A percentile compares a stretch with the other conserved stretches of the same genome.
These are phyloP conservation scores for Scytalopus superciliaris DNA, from an alignment of 2,113 vertebrate genomes.

Conservation along the genomic window DNA sequence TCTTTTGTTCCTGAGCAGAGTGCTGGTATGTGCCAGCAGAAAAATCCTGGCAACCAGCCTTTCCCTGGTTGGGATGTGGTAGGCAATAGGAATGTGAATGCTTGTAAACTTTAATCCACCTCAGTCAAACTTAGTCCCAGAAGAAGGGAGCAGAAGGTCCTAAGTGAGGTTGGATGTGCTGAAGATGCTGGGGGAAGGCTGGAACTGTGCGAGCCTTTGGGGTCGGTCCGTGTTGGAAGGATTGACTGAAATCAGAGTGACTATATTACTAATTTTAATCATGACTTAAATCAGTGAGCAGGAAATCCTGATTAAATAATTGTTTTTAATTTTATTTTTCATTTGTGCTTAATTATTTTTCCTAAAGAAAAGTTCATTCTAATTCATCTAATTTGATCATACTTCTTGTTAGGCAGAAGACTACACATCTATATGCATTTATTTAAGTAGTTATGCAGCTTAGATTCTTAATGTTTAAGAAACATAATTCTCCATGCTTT, in stretches of 20 bases:
- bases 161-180: background rate
- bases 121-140: background rate
- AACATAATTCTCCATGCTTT: background rate
- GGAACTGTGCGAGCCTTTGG: rapidly evolving
- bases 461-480: constrained; percentile 19
- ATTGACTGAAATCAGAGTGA: constrained; percentile 22
- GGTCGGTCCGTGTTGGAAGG: background rate
- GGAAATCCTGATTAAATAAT: constrained; percentile 70
- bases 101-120: background rate
- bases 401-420: background rate
- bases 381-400: constrained; percentile 57
- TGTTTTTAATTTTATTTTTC: constrained; percentile 65
- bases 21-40: rapidly evolving
- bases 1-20: background rate
- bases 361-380: constrained; percentile 64
- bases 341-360: constrained; percentile 67
- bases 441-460: background rate
- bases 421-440: background rate
- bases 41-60: background rate
- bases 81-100: background rate
- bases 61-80: background rate
- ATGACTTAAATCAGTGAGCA: constrained; percentile 56
- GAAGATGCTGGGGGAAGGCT: background rate
- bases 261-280: constrained; percentile 59
- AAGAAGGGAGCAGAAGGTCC: background rate